Base-by-base conservation (phyloP, 2,113 vertebrate genomes). In the Acanthochromis polyacanthus region DNA sequence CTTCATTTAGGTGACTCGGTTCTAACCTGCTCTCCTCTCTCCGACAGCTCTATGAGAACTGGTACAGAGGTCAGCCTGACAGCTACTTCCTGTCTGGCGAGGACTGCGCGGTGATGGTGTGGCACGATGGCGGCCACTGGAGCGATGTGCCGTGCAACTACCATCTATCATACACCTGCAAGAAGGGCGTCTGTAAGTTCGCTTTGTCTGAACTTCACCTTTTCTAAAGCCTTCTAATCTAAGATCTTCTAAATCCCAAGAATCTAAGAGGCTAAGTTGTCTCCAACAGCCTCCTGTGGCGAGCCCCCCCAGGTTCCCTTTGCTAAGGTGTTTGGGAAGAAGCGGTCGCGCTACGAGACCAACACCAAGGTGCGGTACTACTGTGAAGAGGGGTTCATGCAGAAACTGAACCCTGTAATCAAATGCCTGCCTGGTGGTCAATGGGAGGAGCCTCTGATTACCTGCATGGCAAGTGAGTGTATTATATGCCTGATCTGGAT, bases 101-200 rank as follows among this genome's bases (percentile, higher is more conserved):
- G 90, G 95, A 99, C 92, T 99, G 98, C 0, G 96, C 96, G 16
- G 97, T 98, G 75, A 97, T 98, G 91, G 96, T 97, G 66, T 98
- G 97, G 97, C 96, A 97, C 14, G 95, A 99, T 0, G 92, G 91
- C 7, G 98, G 98, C 0, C 96, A 89, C 32, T 99, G 98, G 98
- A 99, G 97, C 0, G 98, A 99, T 0, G 96, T 98, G 1, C 98
- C 98, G 6, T 99, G 98, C 83, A 99, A 99, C 93, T 99, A 99
- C 88, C 97, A 98, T 91, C 96, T 99, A 14, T 95, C 97, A 55
- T 99, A 97, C 92, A 98, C 97, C 90, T 99, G 98, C 95, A 99
- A 98, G 87, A 98, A 97, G 93, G 96, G 96, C 15, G 88, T 95
- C 75, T 95, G 98, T 99, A 90, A 97, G 97, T 93, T 48, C 25